phyloP scores from a whole-genome alignment of 2,113 vertebrate species.

The Siniperca chuatsi region DNA sequence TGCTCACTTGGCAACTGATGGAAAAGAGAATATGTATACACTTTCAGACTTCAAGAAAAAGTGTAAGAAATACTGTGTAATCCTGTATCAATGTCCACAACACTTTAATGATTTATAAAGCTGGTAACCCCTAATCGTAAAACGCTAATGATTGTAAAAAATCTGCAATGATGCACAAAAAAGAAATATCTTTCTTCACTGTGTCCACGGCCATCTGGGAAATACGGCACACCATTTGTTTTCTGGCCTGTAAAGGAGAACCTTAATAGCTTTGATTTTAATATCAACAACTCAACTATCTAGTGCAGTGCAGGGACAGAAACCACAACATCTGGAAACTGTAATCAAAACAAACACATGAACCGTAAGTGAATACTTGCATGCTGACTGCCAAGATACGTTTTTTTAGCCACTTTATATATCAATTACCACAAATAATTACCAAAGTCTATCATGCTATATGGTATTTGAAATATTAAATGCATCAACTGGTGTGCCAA shows the following conservation, averaged over 20 bases:
- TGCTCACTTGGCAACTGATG: neutral
- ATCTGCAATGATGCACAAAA: neutral
- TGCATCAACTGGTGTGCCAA: neutral
- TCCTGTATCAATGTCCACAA: neutral
- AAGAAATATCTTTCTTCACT: neutral
- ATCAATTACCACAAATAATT: conserved; percentile 34
- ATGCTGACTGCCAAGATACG: conserved; percentile 21
- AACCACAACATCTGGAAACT: conserved; percentile 66
- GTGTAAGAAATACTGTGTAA: neutral
- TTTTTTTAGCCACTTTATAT: conserved; percentile 41
- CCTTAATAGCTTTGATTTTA: conserved; percentile 36
- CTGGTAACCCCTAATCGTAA: neutral
- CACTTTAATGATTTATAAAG: neutral
- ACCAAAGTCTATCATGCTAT: conserved; percentile 11
- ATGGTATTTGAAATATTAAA: conserved; percentile 3
- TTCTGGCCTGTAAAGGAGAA: conserved; percentile 1
- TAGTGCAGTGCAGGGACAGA: conserved; percentile 16
- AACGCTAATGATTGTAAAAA: neutral
- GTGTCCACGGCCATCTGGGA: conserved; percentile 9
- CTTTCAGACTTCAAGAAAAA: neutral
- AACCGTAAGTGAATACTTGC: conserved; percentile 47
- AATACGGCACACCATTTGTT: neutral
- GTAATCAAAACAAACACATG: conserved; percentile 59
- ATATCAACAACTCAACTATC: conserved; percentile 54
- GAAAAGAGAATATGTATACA: neutral